Evolutionary conservation across 2,888 invertebrate species (phyloP).

Genomic region (Cosmia pyralina): DNA sequence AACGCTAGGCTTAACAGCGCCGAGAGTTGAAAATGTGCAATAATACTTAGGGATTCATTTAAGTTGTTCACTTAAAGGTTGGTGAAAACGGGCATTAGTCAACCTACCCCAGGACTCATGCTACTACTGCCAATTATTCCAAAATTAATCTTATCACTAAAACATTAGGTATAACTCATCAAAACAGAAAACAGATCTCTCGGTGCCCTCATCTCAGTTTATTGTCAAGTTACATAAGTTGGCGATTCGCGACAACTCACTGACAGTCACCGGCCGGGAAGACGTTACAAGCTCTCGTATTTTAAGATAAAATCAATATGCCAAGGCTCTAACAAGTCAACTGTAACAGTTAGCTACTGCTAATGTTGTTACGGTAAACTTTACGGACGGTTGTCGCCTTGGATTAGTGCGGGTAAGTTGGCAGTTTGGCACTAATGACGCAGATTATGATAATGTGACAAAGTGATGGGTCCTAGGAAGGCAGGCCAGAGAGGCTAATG

Average conservation of each 20-base stretch:
- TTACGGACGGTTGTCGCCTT: conserved; percentile 44
- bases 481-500: not conserved
- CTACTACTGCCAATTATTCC: not conserved
- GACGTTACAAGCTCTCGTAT: conserved; percentile 28
- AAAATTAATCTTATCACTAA: not conserved
- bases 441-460: conserved; percentile 41
- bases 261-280: conserved; percentile 12
- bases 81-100: too few species aligned
- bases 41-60: too few species aligned
- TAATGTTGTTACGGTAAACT: conserved; percentile 51
- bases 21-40: too few species aligned
- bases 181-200: not conserved
- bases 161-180: not conserved
- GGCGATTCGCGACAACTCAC: conserved; percentile 3
- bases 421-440: conserved; percentile 46
- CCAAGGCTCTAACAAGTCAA: conserved; percentile 39
- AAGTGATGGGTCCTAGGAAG: conserved; percentile 14
- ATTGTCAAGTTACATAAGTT: conserved; percentile 26
- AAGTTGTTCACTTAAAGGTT: too few species aligned
- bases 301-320: conserved; percentile 53
- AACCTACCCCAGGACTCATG: not conserved
- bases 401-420: conserved; percentile 44
- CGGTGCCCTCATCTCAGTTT: conserved; percentile 7
- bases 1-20: too few species aligned
- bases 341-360: conserved; percentile 35